Evolutionary conservation across 2,113 vertebrate genomes (phyloP), one percentile per base, ranked within the genome.

Genomic region (Laticauda colubrina): DNA sequence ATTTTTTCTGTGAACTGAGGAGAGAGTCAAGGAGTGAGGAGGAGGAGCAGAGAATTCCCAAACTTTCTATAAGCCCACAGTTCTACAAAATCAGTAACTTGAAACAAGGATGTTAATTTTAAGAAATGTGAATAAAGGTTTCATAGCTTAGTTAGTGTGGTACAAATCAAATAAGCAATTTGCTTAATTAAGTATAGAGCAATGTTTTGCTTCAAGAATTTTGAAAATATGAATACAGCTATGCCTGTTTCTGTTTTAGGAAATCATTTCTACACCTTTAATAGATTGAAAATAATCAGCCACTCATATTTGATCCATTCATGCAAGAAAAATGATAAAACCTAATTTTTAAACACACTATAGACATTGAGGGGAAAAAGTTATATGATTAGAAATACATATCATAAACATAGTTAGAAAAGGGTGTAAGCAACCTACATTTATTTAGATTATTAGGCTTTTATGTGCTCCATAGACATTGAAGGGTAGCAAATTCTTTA

Each of bases 41-140:
- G 55, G 23, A 54, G 34, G 90, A 59, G 85, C 54, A 48, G 34
- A 6, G 24, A 92, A 89, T 39, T 57, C 61, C 39, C 87, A 87
- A 53, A 15, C 24, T 64, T 61, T 57, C 39, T 21, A 20, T 85
- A 34, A 87, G 20, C 18, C 21, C 21, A 81, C 18, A 75, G 61
- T 48, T 34, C 88, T 34, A 57, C 51, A 85, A 75, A 57, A 87
- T 24, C 53, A 85, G 39, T 34, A 43, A 53, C 39, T 56, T 89
- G 39, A 92, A 89, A 81, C 39, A 92, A 64, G 53, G 69, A 48
- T 12, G n/a, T n/a, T 59, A 86, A 12, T 93, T 90, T 61, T 55
- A 93, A 43, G 92, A 93, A 45, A 29, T 69, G 12, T 56, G 61
- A 92, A 92, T 11, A 57, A 85, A 55, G 53, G 55, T 59, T 85